Evolutionary conservation across 2,888 invertebrate species (phyloP).

Genomic region (Drosophila colorata): DNA sequence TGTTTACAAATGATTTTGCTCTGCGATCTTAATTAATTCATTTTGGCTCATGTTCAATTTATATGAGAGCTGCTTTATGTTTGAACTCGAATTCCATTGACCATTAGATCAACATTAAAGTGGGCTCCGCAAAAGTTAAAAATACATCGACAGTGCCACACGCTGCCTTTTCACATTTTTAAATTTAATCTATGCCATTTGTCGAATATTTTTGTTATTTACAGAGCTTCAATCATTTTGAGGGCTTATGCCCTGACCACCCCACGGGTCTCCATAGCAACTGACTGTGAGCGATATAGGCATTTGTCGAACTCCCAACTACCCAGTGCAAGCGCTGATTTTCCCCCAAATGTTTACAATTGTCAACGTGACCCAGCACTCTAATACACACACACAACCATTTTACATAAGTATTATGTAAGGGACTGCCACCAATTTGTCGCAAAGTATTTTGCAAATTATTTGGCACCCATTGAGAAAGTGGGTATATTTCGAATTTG

Average conservation of each 20-base stretch:
- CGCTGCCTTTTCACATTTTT: background rate
- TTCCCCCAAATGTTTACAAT: background rate
- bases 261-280: conserved; percentile 10
- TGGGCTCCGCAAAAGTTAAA: too few species aligned
- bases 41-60: conserved; percentile 16
- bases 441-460: conserved; percentile 22
- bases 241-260: background rate
- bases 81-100: background rate
- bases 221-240: conserved; percentile 4
- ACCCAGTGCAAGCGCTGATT: background rate
- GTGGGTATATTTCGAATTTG: background rate
- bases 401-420: conserved; percentile 24
- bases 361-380: conserved; percentile 25
- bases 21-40: conserved; percentile 28
- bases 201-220: conserved; percentile 11
- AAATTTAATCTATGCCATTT: background rate
- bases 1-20: conserved; percentile 14
- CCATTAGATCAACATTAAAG: conserved; percentile 3
- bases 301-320: background rate
- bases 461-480: conserved; percentile 3
- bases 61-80: conserved; percentile 1
- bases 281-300: background rate
- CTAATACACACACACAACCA: background rate
- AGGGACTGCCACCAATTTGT: conserved; percentile 27
- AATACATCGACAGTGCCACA: background rate